Evolutionary conservation across 2,797 vertebrate species (phyloP).

Genomic region (Mormyrops attenuatus): DNA sequence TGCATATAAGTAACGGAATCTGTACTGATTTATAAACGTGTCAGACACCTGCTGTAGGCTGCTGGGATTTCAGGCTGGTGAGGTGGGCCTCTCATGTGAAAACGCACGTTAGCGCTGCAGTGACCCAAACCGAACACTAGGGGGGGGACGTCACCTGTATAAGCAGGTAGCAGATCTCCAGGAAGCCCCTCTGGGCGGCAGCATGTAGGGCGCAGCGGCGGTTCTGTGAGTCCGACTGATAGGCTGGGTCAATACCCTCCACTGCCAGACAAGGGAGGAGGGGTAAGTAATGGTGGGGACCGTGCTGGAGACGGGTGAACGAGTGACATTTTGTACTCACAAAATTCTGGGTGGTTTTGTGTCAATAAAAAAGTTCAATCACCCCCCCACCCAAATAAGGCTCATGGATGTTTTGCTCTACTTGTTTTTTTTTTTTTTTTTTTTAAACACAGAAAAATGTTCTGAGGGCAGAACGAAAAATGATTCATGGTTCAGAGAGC

Average conservation of each 20-base stretch:
- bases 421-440: no score
- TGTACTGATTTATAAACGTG: background rate
- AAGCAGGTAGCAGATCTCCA: conserved; percentile 84
- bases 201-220: conserved; percentile 80
- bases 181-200: conserved; percentile 76
- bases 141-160: conserved; percentile 69
- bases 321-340: background rate
- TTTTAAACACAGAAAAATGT: background rate
- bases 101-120: background rate
- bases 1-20: background rate
- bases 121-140: background rate
- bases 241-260: conserved; percentile 83
- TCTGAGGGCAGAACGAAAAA: background rate
- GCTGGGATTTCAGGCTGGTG: background rate
- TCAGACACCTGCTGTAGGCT: background rate
- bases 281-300: background rate
- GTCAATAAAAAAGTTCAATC: background rate
- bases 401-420: no score
- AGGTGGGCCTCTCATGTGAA: background rate
- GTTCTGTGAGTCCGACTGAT: conserved; percentile 83
- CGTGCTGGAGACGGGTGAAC: background rate
- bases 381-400: background rate
- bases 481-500: background rate
- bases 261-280: conserved; percentile 50
- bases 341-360: background rate